Percentiles rank a stretch among this genome's conserved stretches.
These are phyloP conservation scores for Cavia aperea DNA, from an alignment of 2,113 vertebrate genomes.

Conservation along the genomic window DNA sequence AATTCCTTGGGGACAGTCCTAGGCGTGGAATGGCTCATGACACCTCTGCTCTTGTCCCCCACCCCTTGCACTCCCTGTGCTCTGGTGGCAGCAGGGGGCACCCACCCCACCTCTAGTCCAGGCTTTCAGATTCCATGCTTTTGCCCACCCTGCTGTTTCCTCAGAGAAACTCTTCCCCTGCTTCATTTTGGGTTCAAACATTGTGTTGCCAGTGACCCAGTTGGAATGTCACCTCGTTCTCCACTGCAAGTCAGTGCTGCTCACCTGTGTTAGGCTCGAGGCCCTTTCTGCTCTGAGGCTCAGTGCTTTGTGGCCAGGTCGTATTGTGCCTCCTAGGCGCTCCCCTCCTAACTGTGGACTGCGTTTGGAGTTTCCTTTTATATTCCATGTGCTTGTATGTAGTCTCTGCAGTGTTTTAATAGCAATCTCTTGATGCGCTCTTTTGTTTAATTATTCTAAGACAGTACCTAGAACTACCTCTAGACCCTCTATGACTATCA, in stretches of 20 bases:
- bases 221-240: not conserved
- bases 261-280: not conserved
- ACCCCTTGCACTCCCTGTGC: not conserved
- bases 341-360: not conserved
- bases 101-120: not conserved
- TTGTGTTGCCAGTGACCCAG: not conserved
- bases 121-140: not conserved
- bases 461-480: not conserved
- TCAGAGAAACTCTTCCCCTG: not conserved
- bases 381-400: not conserved
- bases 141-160: not conserved
- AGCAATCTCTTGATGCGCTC: not conserved
- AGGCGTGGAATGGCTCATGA: not conserved
- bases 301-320: not conserved
- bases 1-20: not conserved
- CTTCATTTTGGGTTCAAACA: not conserved
- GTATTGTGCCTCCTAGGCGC: not conserved
- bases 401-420: not conserved
- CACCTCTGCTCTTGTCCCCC: not conserved
- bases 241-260: fast-evolving
- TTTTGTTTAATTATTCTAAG: conserved; percentile 2
- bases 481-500: not conserved
- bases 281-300: not conserved
- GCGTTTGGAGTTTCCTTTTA: not conserved
- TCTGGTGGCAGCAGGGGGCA: not conserved